Evolutionary conservation across 1,140 invertebrate genomes (phyloP), one percentile per base, ranked within the genome.

Genomic region (Nylanderia fulva): DNA sequence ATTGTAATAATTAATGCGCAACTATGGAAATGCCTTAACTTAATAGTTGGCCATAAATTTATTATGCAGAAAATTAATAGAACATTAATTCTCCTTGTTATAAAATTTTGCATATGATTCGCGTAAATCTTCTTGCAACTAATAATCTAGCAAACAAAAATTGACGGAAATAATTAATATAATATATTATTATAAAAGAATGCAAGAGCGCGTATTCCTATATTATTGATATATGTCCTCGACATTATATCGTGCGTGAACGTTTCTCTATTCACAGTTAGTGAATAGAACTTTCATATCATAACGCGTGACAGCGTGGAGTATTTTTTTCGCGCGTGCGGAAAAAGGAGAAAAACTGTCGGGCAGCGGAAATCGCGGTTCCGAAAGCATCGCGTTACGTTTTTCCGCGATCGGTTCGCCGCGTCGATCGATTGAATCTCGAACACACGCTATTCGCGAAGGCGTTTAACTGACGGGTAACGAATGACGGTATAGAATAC

Each of bases 371-470:
- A 80, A 64, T 33, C 66, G 77, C 77, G 63, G 36, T 45, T 60
- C 66, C 77, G 77, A 82, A 72, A 82, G 36, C 52, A 42, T 18
- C 33, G 29, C 58, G 74, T 74, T 56, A 68, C 66, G 36, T 82
- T 82, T 82, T 80, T 71, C 36, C 76, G 76, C 45, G 45, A 66
- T 52, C 75, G 60, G n/a, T 58, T 1, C 45, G 64, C 2, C 52
- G 64, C 77, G 63, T 68, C 1, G 18, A 48, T 48, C 77, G 64
- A 82, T 82, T 45, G 77, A 82, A 71, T 82, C 66, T 33, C 64
- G 66, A 82, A 24, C 29, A 54, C 56, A 45, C 63, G 21, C 48
- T 82, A 71, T 82, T 71, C 77, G 52, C n/a, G 27, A 45, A 71
- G 24, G 13, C 11, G 52, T 39, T 58, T 29, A 48, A 48, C 15